Evolutionary conservation across 2,888 invertebrate species (phyloP).

Genomic region (Agapostemon virescens): DNA sequence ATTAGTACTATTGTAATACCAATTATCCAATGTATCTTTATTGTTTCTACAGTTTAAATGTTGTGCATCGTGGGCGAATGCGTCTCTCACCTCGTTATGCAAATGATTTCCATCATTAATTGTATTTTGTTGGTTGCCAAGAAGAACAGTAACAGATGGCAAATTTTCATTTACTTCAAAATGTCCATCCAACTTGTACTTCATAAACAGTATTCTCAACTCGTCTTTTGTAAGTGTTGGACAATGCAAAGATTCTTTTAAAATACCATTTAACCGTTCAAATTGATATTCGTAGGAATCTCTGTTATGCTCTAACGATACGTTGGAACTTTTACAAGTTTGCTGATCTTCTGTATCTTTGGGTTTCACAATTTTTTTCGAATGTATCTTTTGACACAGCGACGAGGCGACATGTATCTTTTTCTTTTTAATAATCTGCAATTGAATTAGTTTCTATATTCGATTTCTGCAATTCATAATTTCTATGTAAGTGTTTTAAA

Average conservation of each 20-base stretch:
- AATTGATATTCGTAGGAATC: slow-evolving; percentile 23
- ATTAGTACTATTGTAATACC: not conserved
- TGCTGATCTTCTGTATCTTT: not conserved
- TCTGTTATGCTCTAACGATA: not conserved
- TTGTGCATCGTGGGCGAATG: not conserved
- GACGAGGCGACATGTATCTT: not conserved
- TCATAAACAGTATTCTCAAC: slow-evolving; percentile 31
- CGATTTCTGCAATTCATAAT: not conserved
- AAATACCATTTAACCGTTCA: not conserved
- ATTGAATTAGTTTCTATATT: not conserved
- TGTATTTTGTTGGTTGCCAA: not conserved
- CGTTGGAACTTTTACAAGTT: not conserved
- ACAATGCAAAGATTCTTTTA: slow-evolving; percentile 11
- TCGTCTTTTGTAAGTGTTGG: slow-evolving; percentile 39
- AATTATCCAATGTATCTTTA: not conserved
- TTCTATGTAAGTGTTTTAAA: not conserved
- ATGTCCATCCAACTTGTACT: slow-evolving; percentile 54
- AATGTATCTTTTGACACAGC: not conserved
- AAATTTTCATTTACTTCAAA: slow-evolving; percentile 29
- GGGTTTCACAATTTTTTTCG: not conserved
- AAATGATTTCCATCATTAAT: not conserved
- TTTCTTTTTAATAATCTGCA: slow-evolving; percentile 10
- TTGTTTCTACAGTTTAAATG: not conserved
- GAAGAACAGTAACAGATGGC: not conserved
- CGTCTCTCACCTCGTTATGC: not conserved